Evolutionary conservation across 1,140 invertebrate genomes (phyloP), one percentile per base, ranked within the genome.

Genomic region (Carposina sasakii): DNA sequence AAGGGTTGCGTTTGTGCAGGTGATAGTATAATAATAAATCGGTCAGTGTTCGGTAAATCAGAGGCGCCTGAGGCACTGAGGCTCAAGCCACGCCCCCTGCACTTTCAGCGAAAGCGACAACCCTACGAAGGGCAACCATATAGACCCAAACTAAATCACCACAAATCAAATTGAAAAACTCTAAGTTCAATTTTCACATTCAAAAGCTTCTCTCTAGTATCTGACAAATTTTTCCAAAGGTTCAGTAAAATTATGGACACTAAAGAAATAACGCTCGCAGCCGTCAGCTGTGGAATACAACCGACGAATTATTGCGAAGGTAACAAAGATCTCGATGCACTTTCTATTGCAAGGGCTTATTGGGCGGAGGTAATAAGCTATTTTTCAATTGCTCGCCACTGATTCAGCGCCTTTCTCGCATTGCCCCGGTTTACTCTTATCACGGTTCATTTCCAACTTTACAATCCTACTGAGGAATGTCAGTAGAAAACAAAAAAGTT

Each of bases 241-340:
- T n/a, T n/a, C n/a, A n/a, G n/a, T n/a, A n/a, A n/a, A 39, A 5
- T 9, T 20, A 28, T 44, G 41, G 49, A 19, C 23, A 33, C 34
- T 36, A 4, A 15, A 45, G 41, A 30, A 33, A 45, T 45, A 52
- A 23, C 49, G 34, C 42, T 12, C 10, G 30, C 16, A 43, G 46
- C 57, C 44, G 57, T 56, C 60, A 60, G 51, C 40, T 31, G 45
- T 43, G 46, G 50, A 57, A 50, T 54, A 34, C 44, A 10, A 56
- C 42, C 34, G 37, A 55, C 47, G 55, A 63, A 63, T 63, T 60
- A 65, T 59, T 65, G 55, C 55, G 15, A 34, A 53, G 50, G 51
- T 48, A 62, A 69, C 60, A 58, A 67, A 67, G 57, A 65, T 63
- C 57, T 44, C 52, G 52, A 56, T 61, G 54, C 61, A 62, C 57